A percentile compares a stretch with the other conserved stretches of the same genome.
phyloP scores from a whole-genome alignment of 2,888 invertebrate genomes.

The Eupithecia insigniata region DNA sequence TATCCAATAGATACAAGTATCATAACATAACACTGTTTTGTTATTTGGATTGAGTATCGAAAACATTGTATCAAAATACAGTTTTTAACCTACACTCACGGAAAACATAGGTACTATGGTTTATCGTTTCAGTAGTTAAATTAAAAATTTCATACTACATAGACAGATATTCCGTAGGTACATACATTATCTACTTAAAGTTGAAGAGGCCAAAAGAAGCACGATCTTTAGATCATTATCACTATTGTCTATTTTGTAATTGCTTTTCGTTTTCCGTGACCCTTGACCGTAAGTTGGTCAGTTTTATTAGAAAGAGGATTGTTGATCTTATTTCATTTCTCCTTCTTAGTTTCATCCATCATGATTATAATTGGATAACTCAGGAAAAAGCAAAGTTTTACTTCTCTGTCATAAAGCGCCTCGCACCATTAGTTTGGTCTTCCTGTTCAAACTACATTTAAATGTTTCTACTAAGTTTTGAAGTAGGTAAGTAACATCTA shows the following conservation, averaged over 20 bases:
- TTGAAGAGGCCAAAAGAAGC: conserved; percentile 37
- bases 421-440: background rate
- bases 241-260: conserved; percentile 34
- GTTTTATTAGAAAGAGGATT: conserved; percentile 10
- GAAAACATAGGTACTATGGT: background rate
- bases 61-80: background rate
- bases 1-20: no score
- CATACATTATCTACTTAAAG: background rate
- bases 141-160: background rate
- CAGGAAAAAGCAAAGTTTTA: background rate
- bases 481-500: background rate
- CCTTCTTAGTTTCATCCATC: background rate
- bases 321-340: background rate
- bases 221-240: conserved; percentile 41
- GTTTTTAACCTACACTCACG: background rate
- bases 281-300: conserved; percentile 19
- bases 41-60: background rate
- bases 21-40: background rate
- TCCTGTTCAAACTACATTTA: background rate
- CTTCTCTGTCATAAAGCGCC: background rate
- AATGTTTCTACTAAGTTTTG: background rate
- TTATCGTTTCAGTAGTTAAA: background rate
- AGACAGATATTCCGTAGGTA: background rate
- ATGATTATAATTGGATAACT: background rate
- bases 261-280: conserved; percentile 25